Percentiles rank a stretch among this genome's conserved stretches.
Conservation (phyloP, 2,797 vertebrate genomes). For the Lindbergichthys nudifrons region DNA sequence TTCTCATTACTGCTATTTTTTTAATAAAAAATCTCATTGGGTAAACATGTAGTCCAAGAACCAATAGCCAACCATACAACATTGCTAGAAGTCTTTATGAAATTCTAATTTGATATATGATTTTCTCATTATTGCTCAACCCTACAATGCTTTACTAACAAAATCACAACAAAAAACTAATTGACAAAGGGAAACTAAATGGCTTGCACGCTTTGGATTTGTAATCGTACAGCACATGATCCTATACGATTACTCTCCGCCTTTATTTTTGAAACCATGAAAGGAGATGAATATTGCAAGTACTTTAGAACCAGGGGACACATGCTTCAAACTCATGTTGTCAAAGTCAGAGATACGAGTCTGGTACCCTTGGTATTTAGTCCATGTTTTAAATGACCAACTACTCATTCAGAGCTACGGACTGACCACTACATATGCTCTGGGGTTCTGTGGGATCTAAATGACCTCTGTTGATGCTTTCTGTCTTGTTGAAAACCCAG, state of each 20-base stretch:
- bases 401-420: slow-evolving; percentile 60
- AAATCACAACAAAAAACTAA: no score
- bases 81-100: no score
- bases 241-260: not conserved
- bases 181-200: no score
- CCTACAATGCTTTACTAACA: no score
- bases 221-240: not conserved
- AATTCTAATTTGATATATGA: no score
- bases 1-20: no score
- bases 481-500: slow-evolving; percentile 62
- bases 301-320: not conserved
- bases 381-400: slow-evolving; percentile 51
- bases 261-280: not conserved
- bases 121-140: no score
- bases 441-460: slow-evolving; percentile 56
- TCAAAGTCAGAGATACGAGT: slow-evolving; percentile 33
- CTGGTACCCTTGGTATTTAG: slow-evolving; percentile 37
- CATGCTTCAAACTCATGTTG: slow-evolving; percentile 5
- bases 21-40: no score
- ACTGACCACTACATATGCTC: slow-evolving; percentile 56
- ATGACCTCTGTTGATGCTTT: slow-evolving; percentile 75
- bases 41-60: no score
- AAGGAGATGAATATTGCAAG: slow-evolving; percentile 5
- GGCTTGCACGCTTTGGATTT: not conserved
- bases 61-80: no score